Conservation (phyloP, 2,797 vertebrate genomes). For the Hybognathus amarus region DNA sequence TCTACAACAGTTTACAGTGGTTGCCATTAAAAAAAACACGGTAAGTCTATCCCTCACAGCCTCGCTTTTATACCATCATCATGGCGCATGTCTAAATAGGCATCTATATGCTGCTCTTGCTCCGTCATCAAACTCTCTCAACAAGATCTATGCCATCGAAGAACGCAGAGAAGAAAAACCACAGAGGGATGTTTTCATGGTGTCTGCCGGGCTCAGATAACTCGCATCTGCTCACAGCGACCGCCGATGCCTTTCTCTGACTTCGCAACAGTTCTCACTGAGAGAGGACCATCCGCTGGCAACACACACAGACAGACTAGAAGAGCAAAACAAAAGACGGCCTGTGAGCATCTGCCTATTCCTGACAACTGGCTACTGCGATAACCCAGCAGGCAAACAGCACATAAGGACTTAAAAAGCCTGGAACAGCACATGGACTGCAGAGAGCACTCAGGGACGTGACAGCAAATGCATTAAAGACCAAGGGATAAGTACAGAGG, state of each 20-base stretch:
- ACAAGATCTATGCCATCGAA: background rate
- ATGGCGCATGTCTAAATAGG: background rate
- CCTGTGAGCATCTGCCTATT: conserved; percentile 31
- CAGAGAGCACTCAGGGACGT: conserved; percentile 8
- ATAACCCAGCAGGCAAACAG: conserved; percentile 42
- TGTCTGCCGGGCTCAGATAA: conserved; percentile 44
- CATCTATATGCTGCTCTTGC: background rate
- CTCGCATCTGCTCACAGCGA: conserved; percentile 1
- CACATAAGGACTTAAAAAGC: conserved; percentile 22
- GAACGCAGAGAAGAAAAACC: background rate
- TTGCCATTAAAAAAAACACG: background rate
- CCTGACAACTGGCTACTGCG: conserved; percentile 48
- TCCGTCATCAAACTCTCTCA: conserved; percentile 1
- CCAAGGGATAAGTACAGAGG: background rate
- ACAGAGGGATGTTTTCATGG: background rate
- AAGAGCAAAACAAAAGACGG: conserved; percentile 29
- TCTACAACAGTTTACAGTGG: background rate
- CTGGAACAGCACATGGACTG: background rate
- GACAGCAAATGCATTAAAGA: background rate
- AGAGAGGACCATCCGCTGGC: conserved; percentile 32
- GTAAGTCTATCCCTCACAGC: background rate
- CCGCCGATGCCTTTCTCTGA: conserved; percentile 17
- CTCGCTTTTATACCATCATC: background rate
- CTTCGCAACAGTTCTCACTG: conserved; percentile 20
- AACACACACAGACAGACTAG: conserved; percentile 31